Evolutionary conservation across 37 sponge, comb jelly and placozoan species (phyloP), one percentile per base, ranked within the genome.

Genomic region (Halisarca cf. caerulea): DNA sequence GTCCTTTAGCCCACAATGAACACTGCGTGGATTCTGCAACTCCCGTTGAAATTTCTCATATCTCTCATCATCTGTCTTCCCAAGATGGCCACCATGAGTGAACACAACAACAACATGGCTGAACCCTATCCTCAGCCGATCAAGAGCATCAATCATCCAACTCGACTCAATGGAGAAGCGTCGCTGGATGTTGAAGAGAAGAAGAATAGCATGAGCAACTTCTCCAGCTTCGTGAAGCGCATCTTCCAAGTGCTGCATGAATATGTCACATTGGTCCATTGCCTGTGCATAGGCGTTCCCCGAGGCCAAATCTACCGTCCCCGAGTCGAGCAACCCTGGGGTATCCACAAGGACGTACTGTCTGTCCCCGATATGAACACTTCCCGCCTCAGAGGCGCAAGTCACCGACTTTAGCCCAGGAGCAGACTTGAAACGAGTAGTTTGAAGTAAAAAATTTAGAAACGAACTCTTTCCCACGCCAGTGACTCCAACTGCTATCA

Each of bases 401-500:
- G 77, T 74, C 1, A 37, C 40, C 7, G 41, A 33, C 45, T 40
- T 8, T 2, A 23, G 24, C 15, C 45, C 77, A 17, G 24, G 23
- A 15, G 77, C 77, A 4, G 45, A 5, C 36, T 37, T 40, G 36
- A 74, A 74, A n/a, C 7, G 6, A 7, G 24, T n/a, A 5, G 32
- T 4, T 17, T 40, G 44, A 17, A 40, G 11, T 25, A 74, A 37
- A 23, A 74, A 39, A 24, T 74, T 74, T 4, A 40, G 45, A 74
- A 74, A 6, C 2, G 77, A 41, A 25, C 77, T 74, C 42, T 74
- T 74, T 40, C 77, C 77, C 2, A 37, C 42, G 7, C 77, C 77
- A 15, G 77, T 74, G 18, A 74, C 43, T 1, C 77, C 77, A 18
- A 74, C 42, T 17, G 69, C 69, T 7, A 68, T 34, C 15, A 68